Evolutionary conservation across 2,797 vertebrate species (phyloP), one percentile per base, ranked within the genome.

Genomic region (Microtus agrestis): DNA sequence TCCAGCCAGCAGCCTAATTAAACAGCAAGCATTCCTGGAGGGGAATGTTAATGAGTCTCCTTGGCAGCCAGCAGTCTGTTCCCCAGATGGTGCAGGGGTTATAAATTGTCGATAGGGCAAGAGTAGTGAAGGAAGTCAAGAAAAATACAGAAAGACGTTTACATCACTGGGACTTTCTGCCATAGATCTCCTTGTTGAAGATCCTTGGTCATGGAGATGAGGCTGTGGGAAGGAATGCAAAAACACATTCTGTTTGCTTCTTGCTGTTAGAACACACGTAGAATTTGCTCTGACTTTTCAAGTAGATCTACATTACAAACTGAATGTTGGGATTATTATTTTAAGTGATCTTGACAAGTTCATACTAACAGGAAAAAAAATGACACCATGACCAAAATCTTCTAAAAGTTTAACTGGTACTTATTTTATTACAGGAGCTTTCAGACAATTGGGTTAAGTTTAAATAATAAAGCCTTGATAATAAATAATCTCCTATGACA

Each of bases 31-130:
- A 94, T 93, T 96, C 93, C 97, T 25, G 0, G 67, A 97, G 97
- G 74, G 92, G 91, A 90, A 97, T 97, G 97, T 96, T 98, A 98
- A 98, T 96, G 94, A 98, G 95, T 63, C 92, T 97, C 96, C 95
- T 96, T 97, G 92, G 96, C 91, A 97, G 93, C 40, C 97, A 90
- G 92, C 73, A 96, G 91, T 79, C 97, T 95, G 93, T 95, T 97
- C 90, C 91, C 96, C 92, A 96, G 98, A 96, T 98, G 95, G 91
- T 92, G 87, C 96, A 95, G 90, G 85, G 97, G 97, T 96, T 97
- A 98, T 97, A 97, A 95, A 97, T 29, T 96, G 95, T 96, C 76
- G 96, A 96, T 34, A 96, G 92, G 89, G 74, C 93, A 96, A 81
- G 87, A 98, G 86, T 71, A 95, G 80, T 95, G 93, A 97, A 63